phyloP scores from a whole-genome alignment of 1,140 invertebrate species.

The Drosophila athabasca region DNA sequence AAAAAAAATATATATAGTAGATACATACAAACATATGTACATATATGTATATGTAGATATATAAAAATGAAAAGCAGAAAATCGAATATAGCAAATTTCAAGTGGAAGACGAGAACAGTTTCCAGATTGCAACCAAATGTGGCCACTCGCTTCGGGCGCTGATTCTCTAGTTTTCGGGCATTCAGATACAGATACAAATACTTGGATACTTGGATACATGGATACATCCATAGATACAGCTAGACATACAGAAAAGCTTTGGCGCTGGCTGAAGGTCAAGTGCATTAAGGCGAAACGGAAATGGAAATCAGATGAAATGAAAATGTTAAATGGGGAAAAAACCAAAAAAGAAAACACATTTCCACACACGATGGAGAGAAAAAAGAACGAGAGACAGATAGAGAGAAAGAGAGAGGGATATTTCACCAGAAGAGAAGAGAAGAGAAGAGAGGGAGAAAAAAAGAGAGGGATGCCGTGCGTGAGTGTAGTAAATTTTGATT shows the following conservation, averaged over 20 bases:
- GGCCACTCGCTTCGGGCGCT: constrained; percentile 24
- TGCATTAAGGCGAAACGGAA: constrained; percentile 80
- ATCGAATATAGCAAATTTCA: background rate
- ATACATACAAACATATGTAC: no score
- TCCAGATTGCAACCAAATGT: constrained; percentile 27
- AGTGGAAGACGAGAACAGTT: constrained; percentile 1
- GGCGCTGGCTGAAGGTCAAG: constrained; percentile 65
- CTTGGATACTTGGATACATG: background rate
- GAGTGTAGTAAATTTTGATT: constrained; percentile 69
- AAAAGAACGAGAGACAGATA: background rate
- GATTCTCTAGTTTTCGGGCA: background rate
- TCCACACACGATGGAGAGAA: constrained; percentile 20
- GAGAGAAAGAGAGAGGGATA: background rate
- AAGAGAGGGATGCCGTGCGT: constrained; percentile 54
- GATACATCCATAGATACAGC: background rate
- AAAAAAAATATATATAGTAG: background rate
- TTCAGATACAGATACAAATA: background rate
- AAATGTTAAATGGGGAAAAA: constrained; percentile 64
- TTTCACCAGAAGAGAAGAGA: background rate
- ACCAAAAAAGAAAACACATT: constrained; percentile 38
- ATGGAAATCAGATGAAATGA: constrained; percentile 38
- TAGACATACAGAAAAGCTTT: constrained; percentile 4
- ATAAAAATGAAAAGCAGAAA: background rate
- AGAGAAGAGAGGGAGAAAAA: background rate
- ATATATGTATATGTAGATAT: background rate